phyloP scores from a whole-genome alignment of 2,113 vertebrate genomes.

The Rousettus leschenaultii region DNA sequence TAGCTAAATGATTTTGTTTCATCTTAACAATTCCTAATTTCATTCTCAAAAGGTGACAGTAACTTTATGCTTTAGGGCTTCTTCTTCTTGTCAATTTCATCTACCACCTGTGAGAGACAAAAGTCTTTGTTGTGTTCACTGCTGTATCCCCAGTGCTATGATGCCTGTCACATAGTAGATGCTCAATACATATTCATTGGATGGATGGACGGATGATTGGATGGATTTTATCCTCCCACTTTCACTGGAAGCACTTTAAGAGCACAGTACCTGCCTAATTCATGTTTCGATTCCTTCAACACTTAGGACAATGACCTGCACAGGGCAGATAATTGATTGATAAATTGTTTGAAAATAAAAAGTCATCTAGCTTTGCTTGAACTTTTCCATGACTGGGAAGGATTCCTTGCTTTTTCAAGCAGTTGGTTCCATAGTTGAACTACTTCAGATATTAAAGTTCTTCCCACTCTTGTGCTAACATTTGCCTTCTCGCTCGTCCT shows the following conservation, averaged over 20 bases:
- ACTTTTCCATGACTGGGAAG: neutral
- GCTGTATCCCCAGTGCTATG: neutral
- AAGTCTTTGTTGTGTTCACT: neutral
- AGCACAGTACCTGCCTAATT: neutral
- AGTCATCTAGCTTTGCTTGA: neutral
- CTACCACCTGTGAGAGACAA: neutral
- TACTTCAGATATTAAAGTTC: neutral
- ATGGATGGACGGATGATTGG: neutral
- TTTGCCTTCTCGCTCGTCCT: neutral
- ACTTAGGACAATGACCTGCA: neutral
- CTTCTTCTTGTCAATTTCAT: conserved; percentile 11
- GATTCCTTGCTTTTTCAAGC: neutral
- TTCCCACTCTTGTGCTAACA: neutral
- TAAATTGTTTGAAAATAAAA: conserved; percentile 15
- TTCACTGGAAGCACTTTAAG: neutral
- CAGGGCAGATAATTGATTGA: neutral
- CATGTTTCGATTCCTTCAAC: neutral
- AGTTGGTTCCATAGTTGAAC: neutral
- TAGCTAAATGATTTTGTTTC: neutral
- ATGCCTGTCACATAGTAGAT: neutral
- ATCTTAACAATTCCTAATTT: neutral
- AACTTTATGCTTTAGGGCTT: neutral
- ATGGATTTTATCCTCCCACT: neutral
- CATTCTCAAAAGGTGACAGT: neutral
- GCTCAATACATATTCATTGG: neutral